Percentiles rank a stretch among this genome's conserved stretches.
Evolutionary conservation across 2,888 invertebrate species (phyloP).

Genomic region (Bembecia ichneumoniformis): DNA sequence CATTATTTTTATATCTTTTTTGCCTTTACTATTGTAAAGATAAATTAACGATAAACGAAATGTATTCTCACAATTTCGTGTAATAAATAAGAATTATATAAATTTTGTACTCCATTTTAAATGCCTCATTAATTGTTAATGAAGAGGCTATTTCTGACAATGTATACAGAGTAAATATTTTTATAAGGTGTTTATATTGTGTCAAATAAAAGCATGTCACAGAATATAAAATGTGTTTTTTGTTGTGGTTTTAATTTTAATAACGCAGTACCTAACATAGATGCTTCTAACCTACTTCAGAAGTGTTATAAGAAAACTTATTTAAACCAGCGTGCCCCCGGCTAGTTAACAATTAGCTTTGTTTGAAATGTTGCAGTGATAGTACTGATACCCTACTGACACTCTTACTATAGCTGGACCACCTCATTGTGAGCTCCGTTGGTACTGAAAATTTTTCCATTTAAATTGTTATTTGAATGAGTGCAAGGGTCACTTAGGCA

Average conservation of each 20-base stretch:
- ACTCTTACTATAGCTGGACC: constrained; percentile 21
- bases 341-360: constrained; percentile 24
- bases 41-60: constrained; percentile 23
- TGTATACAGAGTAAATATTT: constrained; percentile 26
- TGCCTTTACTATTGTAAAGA: constrained; percentile 30
- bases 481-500: too few species aligned
- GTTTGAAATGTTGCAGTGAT: constrained; percentile 30
- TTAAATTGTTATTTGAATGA: too few species aligned
- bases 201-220: constrained; percentile 48
- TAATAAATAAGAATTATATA: not conserved
- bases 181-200: constrained; percentile 30
- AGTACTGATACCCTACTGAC: constrained; percentile 28
- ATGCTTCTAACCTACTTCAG: constrained; percentile 18
- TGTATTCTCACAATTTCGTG: not conserved
- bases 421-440: constrained; percentile 14
- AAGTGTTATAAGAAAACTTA: not conserved
- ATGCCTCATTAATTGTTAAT: not conserved
- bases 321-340: constrained; percentile 7
- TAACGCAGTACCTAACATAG: constrained; percentile 44
- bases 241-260: constrained; percentile 62
- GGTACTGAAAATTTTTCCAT: too few species aligned
- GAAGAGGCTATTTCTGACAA: constrained; percentile 16
- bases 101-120: not conserved
- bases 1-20: constrained; percentile 21
- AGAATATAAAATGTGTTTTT: constrained; percentile 66